These are phyloP conservation scores for Deilephila porcellus DNA, from an alignment of 2,888 invertebrate species.

Conservation along the genomic window DNA sequence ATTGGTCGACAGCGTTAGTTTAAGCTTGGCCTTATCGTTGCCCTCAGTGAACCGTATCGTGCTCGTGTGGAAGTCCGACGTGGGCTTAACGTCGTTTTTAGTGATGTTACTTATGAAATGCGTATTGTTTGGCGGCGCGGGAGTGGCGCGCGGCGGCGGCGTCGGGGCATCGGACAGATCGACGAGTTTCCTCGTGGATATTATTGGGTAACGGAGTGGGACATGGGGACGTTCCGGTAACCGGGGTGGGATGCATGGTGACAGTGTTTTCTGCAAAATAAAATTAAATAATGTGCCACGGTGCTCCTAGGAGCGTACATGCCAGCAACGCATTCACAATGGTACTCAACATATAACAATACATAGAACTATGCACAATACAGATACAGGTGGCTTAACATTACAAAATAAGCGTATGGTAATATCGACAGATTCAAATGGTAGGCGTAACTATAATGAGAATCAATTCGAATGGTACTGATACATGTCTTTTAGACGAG, in stretches of 20 bases:
- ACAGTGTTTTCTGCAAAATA: constrained; percentile 81
- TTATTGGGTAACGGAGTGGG: constrained; percentile 75
- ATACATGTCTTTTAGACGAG: constrained; percentile 11
- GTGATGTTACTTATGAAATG: constrained; percentile 77
- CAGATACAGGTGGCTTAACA: constrained; percentile 41
- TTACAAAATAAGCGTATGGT: constrained; percentile 31
- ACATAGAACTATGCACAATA: constrained; percentile 48
- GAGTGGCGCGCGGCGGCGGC: constrained; percentile 70
- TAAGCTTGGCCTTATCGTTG: constrained; percentile 72
- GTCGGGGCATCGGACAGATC: constrained; percentile 75
- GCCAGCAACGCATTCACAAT: constrained; percentile 59
- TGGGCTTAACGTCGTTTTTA: constrained; percentile 62
- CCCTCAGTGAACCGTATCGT: constrained; percentile 77
- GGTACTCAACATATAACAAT: constrained; percentile 51
- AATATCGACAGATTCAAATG: constrained; percentile 25
- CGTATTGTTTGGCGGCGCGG: constrained; percentile 58
- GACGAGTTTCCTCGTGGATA: constrained; percentile 76
- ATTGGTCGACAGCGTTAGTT: constrained; percentile 71
- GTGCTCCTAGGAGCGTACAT: constrained; percentile 73
- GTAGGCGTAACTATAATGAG: constrained; percentile 24
- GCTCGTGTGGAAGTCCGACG: constrained; percentile 74
- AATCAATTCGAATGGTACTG: constrained; percentile 19
- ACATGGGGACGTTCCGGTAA: constrained; percentile 77
- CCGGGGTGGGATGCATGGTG: constrained; percentile 76
- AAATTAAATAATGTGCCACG: constrained; percentile 78